A percentile compares a stretch with the other conserved stretches of the same genome.
These are phyloP conservation scores for Crocallis elinguaria DNA, from an alignment of 2,888 invertebrate species.

Conservation along the genomic window DNA sequence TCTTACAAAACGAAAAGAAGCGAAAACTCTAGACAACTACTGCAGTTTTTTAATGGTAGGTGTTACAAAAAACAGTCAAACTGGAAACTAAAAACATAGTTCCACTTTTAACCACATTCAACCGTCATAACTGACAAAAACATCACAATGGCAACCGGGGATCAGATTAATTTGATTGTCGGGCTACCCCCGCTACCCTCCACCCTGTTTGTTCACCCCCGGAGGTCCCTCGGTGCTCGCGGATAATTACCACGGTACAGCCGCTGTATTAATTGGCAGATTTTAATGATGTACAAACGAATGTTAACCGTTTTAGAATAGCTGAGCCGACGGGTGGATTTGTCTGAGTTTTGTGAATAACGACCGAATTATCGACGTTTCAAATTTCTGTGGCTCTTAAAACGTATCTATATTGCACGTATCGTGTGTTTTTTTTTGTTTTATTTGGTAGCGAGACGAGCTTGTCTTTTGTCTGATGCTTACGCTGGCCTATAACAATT, in stretches of 20 bases:
- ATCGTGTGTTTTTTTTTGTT: too few species aligned
- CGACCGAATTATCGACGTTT: not conserved
- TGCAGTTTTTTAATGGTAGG: too few species aligned
- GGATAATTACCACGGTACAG: conserved; percentile 54
- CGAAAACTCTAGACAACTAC: too few species aligned
- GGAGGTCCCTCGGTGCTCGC: conserved; percentile 35
- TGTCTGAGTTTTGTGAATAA: not conserved
- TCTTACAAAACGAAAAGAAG: too few species aligned
- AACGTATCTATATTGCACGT: too few species aligned
- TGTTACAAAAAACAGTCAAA: too few species aligned
- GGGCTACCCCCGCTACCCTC: conserved; percentile 33
- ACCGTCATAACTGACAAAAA: conserved; percentile 28
- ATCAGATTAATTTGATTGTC: conserved; percentile 57
- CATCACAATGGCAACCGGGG: conserved; percentile 8
- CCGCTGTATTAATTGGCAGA: conserved; percentile 65
- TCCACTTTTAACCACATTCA: not conserved
- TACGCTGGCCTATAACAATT: too few species aligned
- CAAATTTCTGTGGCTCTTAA: too few species aligned
- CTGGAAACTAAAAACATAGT: too few species aligned
- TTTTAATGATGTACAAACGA: conserved; percentile 74
- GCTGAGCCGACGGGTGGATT: not conserved
- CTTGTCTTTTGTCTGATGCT: too few species aligned
- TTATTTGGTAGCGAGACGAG: too few species aligned
- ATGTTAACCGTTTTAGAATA: not conserved
- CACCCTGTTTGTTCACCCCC: conserved; percentile 41